These are phyloP conservation scores for Nematopogon swammerdamellus DNA, from an alignment of 2,888 invertebrate genomes.

Conservation along the genomic window DNA sequence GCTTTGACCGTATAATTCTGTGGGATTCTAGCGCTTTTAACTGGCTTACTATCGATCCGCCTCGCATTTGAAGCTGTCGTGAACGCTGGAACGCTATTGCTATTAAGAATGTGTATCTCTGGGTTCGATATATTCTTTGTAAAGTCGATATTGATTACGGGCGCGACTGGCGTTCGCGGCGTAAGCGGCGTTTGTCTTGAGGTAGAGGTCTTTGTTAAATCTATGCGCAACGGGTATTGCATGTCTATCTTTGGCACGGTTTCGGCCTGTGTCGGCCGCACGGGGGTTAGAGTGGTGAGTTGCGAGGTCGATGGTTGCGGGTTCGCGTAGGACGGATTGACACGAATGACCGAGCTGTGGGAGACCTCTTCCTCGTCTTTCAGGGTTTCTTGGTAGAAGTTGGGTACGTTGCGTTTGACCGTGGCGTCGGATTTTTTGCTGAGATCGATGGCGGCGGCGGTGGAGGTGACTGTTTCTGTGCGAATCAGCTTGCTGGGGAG, in stretches of 20 bases:
- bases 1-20: neutral
- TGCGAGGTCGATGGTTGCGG: constrained; percentile 38
- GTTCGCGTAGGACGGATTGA: constrained; percentile 37
- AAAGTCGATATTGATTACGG: constrained; percentile 43
- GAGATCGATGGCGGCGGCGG: constrained; percentile 32
- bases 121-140: constrained; percentile 34
- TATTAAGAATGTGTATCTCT: constrained; percentile 39
- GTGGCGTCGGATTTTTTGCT: constrained; percentile 24
- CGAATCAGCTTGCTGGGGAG: constrained; percentile 2
- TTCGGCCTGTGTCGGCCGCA: constrained; percentile 23
- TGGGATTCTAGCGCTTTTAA: neutral
- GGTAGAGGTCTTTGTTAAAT: constrained; percentile 12
- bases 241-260: constrained; percentile 21
- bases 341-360: constrained; percentile 35
- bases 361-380: constrained; percentile 22
- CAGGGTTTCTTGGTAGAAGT: constrained; percentile 46
- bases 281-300: constrained; percentile 15
- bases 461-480: constrained; percentile 23
- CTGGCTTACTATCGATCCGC: neutral
- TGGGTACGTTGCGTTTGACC: constrained; percentile 26
- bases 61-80: constrained; percentile 17
- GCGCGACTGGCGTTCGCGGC: constrained; percentile 19
- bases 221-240: constrained; percentile 16
- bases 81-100: neutral
- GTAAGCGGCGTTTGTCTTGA: constrained; percentile 12